A percentile compares a stretch with the other conserved stretches of the same genome.
Conservation (phyloP, 92 coral and sea anemone species). For the Epizoanthus ramosus region DNA sequence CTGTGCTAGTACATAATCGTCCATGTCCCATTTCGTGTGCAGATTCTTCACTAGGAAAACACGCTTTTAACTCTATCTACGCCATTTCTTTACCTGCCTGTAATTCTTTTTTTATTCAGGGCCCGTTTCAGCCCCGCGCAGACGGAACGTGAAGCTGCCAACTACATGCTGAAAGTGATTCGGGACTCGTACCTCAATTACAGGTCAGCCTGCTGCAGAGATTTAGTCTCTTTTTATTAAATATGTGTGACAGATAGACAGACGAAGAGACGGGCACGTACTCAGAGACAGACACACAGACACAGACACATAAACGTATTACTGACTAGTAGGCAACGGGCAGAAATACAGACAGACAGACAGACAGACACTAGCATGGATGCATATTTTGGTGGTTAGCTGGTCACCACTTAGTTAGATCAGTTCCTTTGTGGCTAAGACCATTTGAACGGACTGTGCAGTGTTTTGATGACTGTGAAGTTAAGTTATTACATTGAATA, state of each 20-base stretch:
- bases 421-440: no score
- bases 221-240: not conserved
- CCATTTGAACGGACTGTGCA: no score
- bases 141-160: slow-evolving; percentile 96
- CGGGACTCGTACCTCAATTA: slow-evolving; percentile 95
- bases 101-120: slow-evolving; percentile 48
- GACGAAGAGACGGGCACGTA: not conserved
- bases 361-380: not conserved
- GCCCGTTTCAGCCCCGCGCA: slow-evolving; percentile 97
- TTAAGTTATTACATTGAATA: no score
- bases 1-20: no score
- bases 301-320: not conserved
- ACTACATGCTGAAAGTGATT: slow-evolving; percentile 93
- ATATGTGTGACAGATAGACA: not conserved
- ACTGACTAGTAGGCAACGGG: not conserved
- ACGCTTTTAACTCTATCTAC: no score
- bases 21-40: no score
- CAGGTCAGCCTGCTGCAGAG: slow-evolving; percentile 61
- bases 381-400: no score
- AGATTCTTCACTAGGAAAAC: no score
- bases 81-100: not conserved
- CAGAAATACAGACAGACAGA: no score
- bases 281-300: not conserved
- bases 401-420: no score
- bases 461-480: no score